Evolutionary conservation across 2,888 invertebrate species (phyloP), one percentile per base, ranked within the genome.

Genomic region (Lissonota sp.): DNA sequence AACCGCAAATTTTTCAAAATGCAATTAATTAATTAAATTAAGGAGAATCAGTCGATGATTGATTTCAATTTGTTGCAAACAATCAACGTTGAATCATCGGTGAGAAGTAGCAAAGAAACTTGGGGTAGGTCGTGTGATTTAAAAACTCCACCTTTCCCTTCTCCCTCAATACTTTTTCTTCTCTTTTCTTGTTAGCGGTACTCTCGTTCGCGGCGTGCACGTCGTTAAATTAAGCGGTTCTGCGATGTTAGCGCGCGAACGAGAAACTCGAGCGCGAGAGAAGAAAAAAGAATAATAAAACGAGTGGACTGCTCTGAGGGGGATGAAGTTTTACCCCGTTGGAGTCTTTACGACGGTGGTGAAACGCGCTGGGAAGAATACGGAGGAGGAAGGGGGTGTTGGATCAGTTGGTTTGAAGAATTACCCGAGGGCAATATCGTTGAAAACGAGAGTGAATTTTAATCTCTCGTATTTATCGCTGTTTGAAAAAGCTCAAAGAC

Each of bases 101-200:
- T 66, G 70, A 26, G 77, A 55, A 72, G 81, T 66, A 53, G 78
- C 37, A 75, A 55, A 77, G 79, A 75, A 64, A 71, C 62, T 85
- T 85, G 83, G 60, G 85, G 84, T 83, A 86, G 85, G 84, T 85
- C 85, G 60, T 73, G 84, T 44, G 44, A 79, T 82, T 75, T 71
- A 14, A 79, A 81, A 71, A 64, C 67, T 55, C 57, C 57, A 16
- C 53, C 1, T n/a, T 6, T 44, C 60, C 51, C 37, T 58, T 40
- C 12, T 8, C 51, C 39, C 10, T 57, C 44, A 12, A 44, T 67
- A 2, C 44, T 53, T 60, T 37, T 46, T 55, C 55, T 73, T 37
- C 58, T 51, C 58, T 42, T 16, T 10, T 62, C 60, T 42, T 49
- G 26, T 42, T 60, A 40, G 49, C 62, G 53, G 44, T 53, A 62